Percentiles rank a stretch among this genome's conserved stretches.
phyloP scores from a whole-genome alignment of 2,888 invertebrate genomes.

The Thymelicus sylvestris region DNA sequence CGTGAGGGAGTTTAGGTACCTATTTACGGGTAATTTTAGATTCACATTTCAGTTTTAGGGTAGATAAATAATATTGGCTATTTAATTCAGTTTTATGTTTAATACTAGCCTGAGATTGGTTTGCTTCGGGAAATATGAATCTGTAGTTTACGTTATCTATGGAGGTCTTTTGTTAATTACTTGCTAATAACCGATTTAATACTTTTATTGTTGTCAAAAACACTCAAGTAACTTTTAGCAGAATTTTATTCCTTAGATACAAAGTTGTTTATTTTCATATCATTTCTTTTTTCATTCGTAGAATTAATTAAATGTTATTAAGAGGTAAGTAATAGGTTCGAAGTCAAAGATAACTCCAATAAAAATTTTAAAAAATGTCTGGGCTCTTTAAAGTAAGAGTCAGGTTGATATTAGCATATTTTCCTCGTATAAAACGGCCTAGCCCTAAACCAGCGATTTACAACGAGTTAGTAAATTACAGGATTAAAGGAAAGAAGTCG shows the following conservation, averaged over 20 bases:
- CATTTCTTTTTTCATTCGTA: too few relatives aligned
- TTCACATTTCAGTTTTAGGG: background rate
- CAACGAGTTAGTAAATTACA: constrained; percentile 39
- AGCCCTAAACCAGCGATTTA: constrained; percentile 29
- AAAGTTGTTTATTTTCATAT: too few relatives aligned
- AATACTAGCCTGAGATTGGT: too few relatives aligned
- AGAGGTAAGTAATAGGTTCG: too few relatives aligned
- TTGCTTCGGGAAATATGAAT: background rate
- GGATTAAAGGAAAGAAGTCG: constrained; percentile 45
- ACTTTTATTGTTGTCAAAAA: too few relatives aligned
- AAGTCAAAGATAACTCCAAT: constrained; percentile 14
- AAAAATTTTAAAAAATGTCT: constrained; percentile 23
- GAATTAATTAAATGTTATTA: too few relatives aligned
- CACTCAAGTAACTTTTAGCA: too few relatives aligned
- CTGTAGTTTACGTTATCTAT: background rate
- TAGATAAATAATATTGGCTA: background rate
- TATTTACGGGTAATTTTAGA: background rate
- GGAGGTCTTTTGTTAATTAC: background rate
- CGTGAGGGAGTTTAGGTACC: constrained; percentile 1
- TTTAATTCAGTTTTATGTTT: background rate
- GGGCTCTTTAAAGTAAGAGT: constrained; percentile 20
- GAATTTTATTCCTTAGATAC: too few relatives aligned
- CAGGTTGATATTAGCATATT: constrained; percentile 35
- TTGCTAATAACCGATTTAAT: too few relatives aligned
- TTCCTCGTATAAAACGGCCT: constrained; percentile 31